These are phyloP conservation scores for Eunapius fragilis DNA, from an alignment of 37 sponge, comb jelly and placozoan genomes.

Conservation along the genomic window DNA sequence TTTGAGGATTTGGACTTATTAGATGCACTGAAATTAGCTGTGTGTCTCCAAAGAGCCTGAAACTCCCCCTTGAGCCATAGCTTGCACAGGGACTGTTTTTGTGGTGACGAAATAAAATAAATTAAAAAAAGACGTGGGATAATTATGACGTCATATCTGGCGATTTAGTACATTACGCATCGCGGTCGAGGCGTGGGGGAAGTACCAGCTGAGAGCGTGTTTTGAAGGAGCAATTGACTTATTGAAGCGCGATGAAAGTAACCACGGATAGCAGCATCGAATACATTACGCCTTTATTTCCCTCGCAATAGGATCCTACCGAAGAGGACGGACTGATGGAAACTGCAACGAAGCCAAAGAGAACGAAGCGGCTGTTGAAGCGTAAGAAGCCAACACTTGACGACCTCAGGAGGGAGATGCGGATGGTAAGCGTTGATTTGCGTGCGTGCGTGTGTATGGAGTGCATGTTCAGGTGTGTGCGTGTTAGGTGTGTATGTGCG, in stretches of 20 bases:
- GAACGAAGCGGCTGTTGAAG: not conserved
- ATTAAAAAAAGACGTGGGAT: too few species aligned
- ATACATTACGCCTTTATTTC: not conserved
- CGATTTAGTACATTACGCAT: too few species aligned
- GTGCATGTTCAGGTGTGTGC: conserved; percentile 20
- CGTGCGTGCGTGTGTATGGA: not conserved
- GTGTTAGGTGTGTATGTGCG: conserved; percentile 26
- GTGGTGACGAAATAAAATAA: too few species aligned
- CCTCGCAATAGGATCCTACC: not conserved
- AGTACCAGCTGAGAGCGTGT: not conserved
- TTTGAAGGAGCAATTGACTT: not conserved
- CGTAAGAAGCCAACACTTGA: not conserved
- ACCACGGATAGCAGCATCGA: not conserved
- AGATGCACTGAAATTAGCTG: too few species aligned
- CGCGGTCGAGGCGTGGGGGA: not conserved
- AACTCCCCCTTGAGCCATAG: too few species aligned
- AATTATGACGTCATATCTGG: too few species aligned
- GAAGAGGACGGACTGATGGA: not conserved
- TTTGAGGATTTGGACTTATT: too few species aligned
- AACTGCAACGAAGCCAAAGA: not conserved
- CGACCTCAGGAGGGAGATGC: not conserved
- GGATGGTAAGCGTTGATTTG: not conserved
- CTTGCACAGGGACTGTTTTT: too few species aligned
- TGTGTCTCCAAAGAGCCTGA: too few species aligned
- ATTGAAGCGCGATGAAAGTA: not conserved